Conservation (phyloP, 2,888 invertebrate genomes). For the Limnephilus rhombicus region DNA sequence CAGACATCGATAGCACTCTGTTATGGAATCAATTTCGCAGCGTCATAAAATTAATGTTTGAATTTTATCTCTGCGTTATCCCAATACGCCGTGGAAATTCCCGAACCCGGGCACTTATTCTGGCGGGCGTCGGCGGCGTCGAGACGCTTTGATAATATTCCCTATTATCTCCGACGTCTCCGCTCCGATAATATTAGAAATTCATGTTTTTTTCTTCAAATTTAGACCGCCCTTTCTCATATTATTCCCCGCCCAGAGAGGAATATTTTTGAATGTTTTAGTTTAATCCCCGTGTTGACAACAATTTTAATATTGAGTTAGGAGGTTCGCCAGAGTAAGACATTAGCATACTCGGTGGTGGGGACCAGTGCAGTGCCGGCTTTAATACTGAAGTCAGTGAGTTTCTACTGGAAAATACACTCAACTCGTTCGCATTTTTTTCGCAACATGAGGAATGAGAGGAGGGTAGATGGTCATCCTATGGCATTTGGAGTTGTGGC, state of each 20-base stretch:
- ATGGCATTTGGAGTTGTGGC: too few relatives aligned
- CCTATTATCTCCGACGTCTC: not conserved
- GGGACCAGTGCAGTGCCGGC: conserved; percentile 14
- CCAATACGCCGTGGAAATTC: not conserved
- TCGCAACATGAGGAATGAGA: too few relatives aligned
- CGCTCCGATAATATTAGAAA: conserved; percentile 45
- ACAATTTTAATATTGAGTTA: conserved; percentile 62
- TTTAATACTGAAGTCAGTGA: not conserved
- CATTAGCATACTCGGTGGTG: conserved; percentile 43
- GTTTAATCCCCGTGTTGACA: conserved; percentile 57
- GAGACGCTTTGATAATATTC: not conserved
- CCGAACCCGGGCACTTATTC: not conserved
- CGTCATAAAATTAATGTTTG: not conserved
- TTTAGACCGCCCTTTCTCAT: conserved; percentile 28
- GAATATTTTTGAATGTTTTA: conserved; percentile 60
- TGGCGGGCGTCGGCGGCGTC: not conserved
- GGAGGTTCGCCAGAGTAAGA: conserved; percentile 29
- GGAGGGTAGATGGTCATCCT: too few relatives aligned
- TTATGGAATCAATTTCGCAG: not conserved
- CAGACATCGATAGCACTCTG: not conserved
- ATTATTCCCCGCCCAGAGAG: conserved; percentile 17
- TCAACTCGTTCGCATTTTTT: too few relatives aligned
- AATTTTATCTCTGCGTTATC: not conserved
- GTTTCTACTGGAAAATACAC: not conserved
- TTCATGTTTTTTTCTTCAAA: conserved; percentile 45